Evolutionary conservation across 2,113 vertebrate genomes (phyloP).

Genomic region (Kobus ellipsiprymnus): DNA sequence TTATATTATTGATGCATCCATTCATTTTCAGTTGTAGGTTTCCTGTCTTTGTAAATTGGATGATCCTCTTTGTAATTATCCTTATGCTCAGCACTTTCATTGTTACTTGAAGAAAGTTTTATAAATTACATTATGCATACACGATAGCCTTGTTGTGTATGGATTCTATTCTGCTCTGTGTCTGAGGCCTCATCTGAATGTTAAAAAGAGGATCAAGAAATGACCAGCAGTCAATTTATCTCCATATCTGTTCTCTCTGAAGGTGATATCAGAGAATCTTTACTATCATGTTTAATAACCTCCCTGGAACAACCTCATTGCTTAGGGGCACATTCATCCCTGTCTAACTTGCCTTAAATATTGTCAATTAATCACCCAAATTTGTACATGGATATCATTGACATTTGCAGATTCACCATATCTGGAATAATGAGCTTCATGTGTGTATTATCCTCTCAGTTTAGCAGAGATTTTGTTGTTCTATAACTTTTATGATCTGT

Average conservation of each 20-base stretch:
- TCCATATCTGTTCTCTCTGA: neutral
- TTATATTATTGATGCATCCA: slow-evolving; percentile 46
- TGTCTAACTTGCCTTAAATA: neutral
- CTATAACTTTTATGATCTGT: neutral
- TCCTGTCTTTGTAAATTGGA: slow-evolving; percentile 47
- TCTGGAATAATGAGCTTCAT: neutral
- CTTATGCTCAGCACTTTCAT: neutral
- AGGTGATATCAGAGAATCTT: neutral
- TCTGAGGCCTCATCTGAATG: neutral
- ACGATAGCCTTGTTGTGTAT: neutral
- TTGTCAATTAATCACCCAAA: neutral
- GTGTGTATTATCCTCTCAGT: neutral
- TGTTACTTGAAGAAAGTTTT: slow-evolving; percentile 24
- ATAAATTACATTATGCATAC: neutral
- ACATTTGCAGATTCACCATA: neutral
- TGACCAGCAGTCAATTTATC: neutral
- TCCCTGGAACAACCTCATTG: neutral
- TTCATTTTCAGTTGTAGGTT: slow-evolving; percentile 6
- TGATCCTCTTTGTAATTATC: slow-evolving; percentile 27
- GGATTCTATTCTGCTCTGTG: neutral
- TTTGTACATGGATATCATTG: neutral
- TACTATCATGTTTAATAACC: neutral
- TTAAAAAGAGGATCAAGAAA: neutral
- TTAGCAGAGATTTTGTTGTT: neutral
- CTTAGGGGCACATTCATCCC: neutral